Conservation (phyloP, 2,888 invertebrate genomes). For the Epinotia bilunana region DNA sequence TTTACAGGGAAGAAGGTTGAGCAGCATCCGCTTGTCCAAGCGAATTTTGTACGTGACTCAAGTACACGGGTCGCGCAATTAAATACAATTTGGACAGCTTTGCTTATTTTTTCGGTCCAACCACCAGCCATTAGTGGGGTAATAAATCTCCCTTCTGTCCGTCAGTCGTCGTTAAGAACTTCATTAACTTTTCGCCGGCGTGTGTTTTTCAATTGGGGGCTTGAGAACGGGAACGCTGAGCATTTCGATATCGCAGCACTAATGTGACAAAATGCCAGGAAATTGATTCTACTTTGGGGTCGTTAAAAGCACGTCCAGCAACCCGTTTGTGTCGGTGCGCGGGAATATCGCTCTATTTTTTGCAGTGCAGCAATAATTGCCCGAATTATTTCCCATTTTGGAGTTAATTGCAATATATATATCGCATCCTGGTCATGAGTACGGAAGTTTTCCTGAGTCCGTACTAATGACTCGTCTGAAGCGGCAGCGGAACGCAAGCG, state of each 20-base stretch:
- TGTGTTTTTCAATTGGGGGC: constrained; percentile 68
- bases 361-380: constrained; percentile 35
- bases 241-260: constrained; percentile 65
- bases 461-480: too few relatives aligned
- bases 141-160: constrained; percentile 76
- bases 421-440: too few relatives aligned
- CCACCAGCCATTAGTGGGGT: constrained; percentile 70
- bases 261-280: constrained; percentile 68
- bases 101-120: constrained; percentile 62
- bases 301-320: constrained; percentile 34
- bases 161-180: constrained; percentile 74
- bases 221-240: constrained; percentile 65
- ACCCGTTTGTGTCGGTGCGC: constrained; percentile 25
- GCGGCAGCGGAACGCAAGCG: too few relatives aligned
- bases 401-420: not conserved
- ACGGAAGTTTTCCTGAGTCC: too few relatives aligned
- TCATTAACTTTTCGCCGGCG: constrained; percentile 72
- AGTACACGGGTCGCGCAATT: constrained; percentile 52
- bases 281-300: constrained; percentile 59
- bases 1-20: constrained; percentile 34
- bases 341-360: constrained; percentile 37
- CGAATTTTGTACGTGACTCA: constrained; percentile 51
- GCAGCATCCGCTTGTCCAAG: constrained; percentile 48
- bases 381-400: constrained; percentile 32
- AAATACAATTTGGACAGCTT: constrained; percentile 55